These are phyloP conservation scores for Melinaea marsaeus DNA, from an alignment of 2,888 invertebrate genomes.

Conservation along the genomic window DNA sequence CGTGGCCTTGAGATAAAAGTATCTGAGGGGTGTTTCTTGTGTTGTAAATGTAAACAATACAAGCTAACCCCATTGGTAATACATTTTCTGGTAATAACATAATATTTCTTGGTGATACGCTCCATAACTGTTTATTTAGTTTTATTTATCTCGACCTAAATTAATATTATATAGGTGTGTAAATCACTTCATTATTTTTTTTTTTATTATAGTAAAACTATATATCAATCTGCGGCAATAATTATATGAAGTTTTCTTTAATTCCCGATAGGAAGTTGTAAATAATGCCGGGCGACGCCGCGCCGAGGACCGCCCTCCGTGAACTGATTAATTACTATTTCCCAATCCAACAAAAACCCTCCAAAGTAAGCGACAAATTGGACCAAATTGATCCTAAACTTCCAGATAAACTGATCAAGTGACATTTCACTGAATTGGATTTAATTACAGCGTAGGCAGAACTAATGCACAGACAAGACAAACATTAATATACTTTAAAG, in stretches of 20 bases:
- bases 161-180: background rate
- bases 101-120: no score
- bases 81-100: no score
- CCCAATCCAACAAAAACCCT: conserved; percentile 52
- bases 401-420: conserved; percentile 17
- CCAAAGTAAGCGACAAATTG: conserved; percentile 50
- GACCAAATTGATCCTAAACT: conserved; percentile 37
- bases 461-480: background rate
- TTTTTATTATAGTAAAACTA: background rate
- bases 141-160: no score
- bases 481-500: no score
- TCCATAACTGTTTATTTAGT: no score
- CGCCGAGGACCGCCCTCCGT: conserved; percentile 42
- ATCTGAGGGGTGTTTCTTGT: background rate
- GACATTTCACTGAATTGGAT: conserved; percentile 11
- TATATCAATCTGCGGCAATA: conserved; percentile 6
- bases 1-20: background rate
- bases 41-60: no score
- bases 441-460: background rate
- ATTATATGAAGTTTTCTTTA: conserved; percentile 15
- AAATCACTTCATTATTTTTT: background rate
- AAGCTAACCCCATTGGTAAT: no score
- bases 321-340: conserved; percentile 61
- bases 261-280: conserved; percentile 44
- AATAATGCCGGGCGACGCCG: conserved; percentile 45